Evolutionary conservation across 1,140 invertebrate species (phyloP), one percentile per base, ranked within the genome.

Genomic region (Psilanteris sp.): DNA sequence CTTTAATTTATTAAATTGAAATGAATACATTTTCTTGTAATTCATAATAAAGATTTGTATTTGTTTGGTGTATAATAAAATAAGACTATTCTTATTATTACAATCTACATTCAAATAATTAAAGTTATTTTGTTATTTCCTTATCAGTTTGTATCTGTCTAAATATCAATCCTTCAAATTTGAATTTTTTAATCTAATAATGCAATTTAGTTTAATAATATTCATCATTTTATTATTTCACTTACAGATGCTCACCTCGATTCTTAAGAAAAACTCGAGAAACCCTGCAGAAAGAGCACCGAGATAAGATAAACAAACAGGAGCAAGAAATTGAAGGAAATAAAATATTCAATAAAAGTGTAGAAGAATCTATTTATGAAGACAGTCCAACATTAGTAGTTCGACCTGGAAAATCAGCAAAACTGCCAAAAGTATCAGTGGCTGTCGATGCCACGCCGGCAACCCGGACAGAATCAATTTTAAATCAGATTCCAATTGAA

Each of bases 401-500:
- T 7, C 87, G 87, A 24, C 89, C 89, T 16, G 86, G 87, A 34
- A 83, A 84, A 81, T 75, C 82, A 70, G 87, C 80, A 73, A 90
- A 90, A 70, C 86, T 89, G 0, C 90, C 90, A 27, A 94, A 94
- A 85, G 91, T 94, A 3, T 94, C 91, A 0, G 91, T 93, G n/a
- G 93, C 91, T 0, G 89, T 94, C 9, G 93, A 94, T 84, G 93
- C 93, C 0, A 94, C 93, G 4, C 92, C 93, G 14, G 89, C 91
- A 2, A 91, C 92, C 1, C 89, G 93, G 66, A 93, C 92, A 2
- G 89, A 91, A 55, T 94, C 93, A 32, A 89, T 95, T 18, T 81
- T 94, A 48, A 91, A 92, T 78, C 93, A 94, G 86, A 90, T 93
- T 79, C 93, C 93, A 4, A 94, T 94, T 72, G 93, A 95, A 83